phyloP scores from a whole-genome alignment of 2,888 invertebrate species.

The Cryptus armator region DNA sequence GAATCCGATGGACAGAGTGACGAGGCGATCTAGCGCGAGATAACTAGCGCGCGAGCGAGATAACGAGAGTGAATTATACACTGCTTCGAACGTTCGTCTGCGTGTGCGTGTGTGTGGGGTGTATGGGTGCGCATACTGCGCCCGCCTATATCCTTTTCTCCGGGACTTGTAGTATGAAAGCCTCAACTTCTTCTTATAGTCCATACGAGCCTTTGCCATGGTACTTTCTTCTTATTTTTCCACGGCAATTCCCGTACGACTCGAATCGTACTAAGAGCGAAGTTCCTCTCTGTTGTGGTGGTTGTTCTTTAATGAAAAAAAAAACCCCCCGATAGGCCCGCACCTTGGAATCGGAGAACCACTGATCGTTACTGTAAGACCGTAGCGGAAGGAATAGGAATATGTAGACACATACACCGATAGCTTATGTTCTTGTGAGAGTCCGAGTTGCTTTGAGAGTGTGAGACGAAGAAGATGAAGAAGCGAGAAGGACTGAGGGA shows the following conservation, averaged over 20 bases:
- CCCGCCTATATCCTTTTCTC: not conserved
- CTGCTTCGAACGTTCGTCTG: constrained; percentile 22
- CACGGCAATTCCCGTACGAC: not conserved
- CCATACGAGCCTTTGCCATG: not conserved
- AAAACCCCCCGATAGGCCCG: not conserved
- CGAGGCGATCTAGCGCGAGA: constrained; percentile 70
- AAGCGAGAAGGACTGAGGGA: constrained; percentile 60
- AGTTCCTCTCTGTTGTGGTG: too few relatives aligned
- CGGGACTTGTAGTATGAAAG: not conserved
- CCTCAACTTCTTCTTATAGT: not conserved
- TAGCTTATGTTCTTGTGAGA: constrained; percentile 15
- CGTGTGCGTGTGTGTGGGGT: not conserved
- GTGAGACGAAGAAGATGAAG: constrained; percentile 26
- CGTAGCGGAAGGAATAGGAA: constrained; percentile 48
- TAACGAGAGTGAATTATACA: constrained; percentile 66
- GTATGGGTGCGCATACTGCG: not conserved
- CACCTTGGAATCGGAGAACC: constrained; percentile 65
- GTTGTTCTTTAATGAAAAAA: not conserved
- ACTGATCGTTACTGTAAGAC: constrained; percentile 67
- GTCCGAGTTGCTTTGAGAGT: constrained; percentile 7
- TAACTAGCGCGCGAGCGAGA: constrained; percentile 67
- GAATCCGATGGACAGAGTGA: constrained; percentile 64
- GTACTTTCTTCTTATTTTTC: not conserved
- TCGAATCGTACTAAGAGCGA: not conserved
- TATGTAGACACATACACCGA: constrained; percentile 13